These are phyloP conservation scores for Brachionus rubens DNA, from an alignment of 1,140 invertebrate species.

Conservation along the genomic window DNA sequence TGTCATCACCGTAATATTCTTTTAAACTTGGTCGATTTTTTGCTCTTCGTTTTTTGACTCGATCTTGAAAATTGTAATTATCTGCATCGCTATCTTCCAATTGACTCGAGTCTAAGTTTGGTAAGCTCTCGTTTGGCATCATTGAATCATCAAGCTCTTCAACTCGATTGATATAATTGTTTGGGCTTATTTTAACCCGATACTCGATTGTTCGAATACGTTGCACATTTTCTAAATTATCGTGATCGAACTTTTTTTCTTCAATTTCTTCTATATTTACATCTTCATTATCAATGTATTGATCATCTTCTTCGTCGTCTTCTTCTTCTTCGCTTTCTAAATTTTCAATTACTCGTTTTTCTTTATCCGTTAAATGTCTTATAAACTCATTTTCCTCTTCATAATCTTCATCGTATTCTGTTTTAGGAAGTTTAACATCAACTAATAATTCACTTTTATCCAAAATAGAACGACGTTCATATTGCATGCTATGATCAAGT, in stretches of 20 bases:
- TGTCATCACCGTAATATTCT: slow-evolving; percentile 1
- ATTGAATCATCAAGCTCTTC: slow-evolving; percentile 1
- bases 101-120: slow-evolving; percentile 1
- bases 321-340: slow-evolving; percentile 21
- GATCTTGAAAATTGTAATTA: not conserved
- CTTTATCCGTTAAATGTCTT: not conserved
- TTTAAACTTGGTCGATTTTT: not conserved
- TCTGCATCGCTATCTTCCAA: not conserved
- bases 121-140: not conserved
- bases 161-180: slow-evolving; percentile 1
- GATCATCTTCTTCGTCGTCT: not conserved
- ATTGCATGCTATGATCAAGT: slow-evolving; percentile 38
- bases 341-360: slow-evolving; percentile 21
- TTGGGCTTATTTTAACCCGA: not conserved
- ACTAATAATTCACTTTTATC: slow-evolving; percentile 25
- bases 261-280: slow-evolving; percentile 16
- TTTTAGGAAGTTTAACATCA: slow-evolving; percentile 19
- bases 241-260: not conserved
- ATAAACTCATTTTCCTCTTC: slow-evolving; percentile 16
- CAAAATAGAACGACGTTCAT: slow-evolving; percentile 33
- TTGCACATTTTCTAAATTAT: slow-evolving; percentile 1
- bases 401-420: slow-evolving; percentile 4
- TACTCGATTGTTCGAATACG: slow-evolving; percentile 1
- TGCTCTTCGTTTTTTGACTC: not conserved
- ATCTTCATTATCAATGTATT: slow-evolving; percentile 27